phyloP scores from a whole-genome alignment of 2,888 invertebrate genomes.

The Xanthia togata region DNA sequence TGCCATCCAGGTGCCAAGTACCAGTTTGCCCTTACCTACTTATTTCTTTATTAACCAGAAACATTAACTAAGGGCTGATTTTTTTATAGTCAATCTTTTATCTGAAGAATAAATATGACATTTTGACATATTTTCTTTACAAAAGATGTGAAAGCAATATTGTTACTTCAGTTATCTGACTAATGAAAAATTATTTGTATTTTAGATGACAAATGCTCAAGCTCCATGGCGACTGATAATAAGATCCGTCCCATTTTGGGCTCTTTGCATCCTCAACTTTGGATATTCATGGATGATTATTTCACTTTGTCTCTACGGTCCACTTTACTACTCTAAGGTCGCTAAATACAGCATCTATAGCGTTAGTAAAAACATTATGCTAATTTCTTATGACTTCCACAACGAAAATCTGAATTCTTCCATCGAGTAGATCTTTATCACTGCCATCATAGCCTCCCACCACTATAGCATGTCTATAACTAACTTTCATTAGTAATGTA shows the following conservation, averaged over 20 bases:
- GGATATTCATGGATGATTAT: constrained; percentile 88
- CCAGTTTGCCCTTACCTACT: constrained; percentile 1
- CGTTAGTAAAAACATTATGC: constrained; percentile 72
- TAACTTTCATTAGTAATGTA: background rate
- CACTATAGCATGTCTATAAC: too few species aligned
- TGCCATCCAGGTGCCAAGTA: constrained; percentile 17
- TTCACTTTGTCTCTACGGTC: constrained; percentile 83
- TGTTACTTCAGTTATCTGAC: background rate
- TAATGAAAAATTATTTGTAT: constrained; percentile 40
- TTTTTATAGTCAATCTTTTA: background rate
- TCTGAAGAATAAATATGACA: background rate
- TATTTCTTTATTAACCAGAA: background rate
- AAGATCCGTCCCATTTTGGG: constrained; percentile 84
- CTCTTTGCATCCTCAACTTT: constrained; percentile 84
- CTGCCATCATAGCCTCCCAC: background rate
- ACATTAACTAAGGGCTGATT: background rate
- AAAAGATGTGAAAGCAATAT: background rate
- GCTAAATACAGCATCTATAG: constrained; percentile 79
- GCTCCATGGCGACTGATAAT: constrained; percentile 84
- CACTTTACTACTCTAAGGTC: constrained; percentile 81
- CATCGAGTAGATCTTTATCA: background rate
- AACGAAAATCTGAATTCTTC: background rate
- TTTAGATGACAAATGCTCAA: constrained; percentile 82
- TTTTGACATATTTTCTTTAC: background rate
- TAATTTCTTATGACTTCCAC: background rate